Conservation (phyloP, 1,140 invertebrate species). For the Acromyrmex charruanus region DNA sequence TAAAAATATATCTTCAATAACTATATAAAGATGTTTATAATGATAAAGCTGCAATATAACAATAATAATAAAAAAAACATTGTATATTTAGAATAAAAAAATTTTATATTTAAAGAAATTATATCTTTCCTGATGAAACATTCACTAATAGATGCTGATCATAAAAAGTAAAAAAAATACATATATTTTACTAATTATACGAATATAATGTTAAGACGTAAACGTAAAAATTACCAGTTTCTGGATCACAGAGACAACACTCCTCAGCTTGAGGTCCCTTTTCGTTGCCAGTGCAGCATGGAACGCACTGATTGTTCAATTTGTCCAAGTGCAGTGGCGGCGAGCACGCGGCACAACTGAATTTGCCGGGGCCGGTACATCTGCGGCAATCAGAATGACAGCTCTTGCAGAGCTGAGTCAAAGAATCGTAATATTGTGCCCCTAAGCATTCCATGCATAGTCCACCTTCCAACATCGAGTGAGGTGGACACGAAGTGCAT, state of each 20-base stretch:
- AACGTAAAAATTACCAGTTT: conserved; percentile 87
- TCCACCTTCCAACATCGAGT: conserved; percentile 91
- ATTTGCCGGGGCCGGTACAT: conserved; percentile 90
- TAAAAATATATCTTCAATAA: conserved; percentile 37
- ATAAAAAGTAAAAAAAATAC: neutral
- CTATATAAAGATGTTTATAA: neutral
- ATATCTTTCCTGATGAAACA: neutral
- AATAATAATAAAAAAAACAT: neutral
- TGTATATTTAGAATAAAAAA: neutral
- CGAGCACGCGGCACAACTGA: conserved; percentile 90
- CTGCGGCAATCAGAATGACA: conserved; percentile 91
- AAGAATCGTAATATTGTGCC: conserved; percentile 91
- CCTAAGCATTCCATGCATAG: conserved; percentile 91
- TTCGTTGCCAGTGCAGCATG: conserved; percentile 88
- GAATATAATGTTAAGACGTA: neutral
- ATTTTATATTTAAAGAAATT: neutral
- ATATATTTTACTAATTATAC: neutral
- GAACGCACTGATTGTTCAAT: conserved; percentile 91
- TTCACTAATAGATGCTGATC: neutral
- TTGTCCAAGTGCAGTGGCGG: conserved; percentile 89
- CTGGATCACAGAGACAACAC: conserved; percentile 90
- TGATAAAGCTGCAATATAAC: neutral
- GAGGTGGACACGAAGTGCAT: conserved; percentile 91
- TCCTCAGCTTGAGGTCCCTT: conserved; percentile 85
- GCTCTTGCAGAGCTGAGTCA: conserved; percentile 89